Evolutionary conservation across 2,113 vertebrate genomes (phyloP).

Genomic region (Carassius gibelio): DNA sequence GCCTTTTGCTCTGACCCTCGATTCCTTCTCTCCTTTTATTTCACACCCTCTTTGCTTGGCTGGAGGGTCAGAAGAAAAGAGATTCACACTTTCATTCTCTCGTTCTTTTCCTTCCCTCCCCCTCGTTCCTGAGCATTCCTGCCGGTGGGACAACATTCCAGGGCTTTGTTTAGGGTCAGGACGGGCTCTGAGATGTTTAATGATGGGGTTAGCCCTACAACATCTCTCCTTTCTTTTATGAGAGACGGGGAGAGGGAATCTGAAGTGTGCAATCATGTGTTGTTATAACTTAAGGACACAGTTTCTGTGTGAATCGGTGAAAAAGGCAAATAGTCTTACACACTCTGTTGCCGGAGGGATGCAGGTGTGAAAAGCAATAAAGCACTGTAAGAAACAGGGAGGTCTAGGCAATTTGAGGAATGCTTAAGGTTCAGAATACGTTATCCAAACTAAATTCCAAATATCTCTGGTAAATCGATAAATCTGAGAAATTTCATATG

Average conservation of each 20-base stretch:
- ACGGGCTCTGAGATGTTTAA: conserved; percentile 56
- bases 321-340: conserved; percentile 30
- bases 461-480: background rate
- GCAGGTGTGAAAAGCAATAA: conserved; percentile 54
- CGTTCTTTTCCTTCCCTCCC: conserved; percentile 48
- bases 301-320: background rate
- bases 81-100: conserved; percentile 50
- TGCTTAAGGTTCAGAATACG: conserved; percentile 13
- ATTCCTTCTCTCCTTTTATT: conserved; percentile 52
- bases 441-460: background rate
- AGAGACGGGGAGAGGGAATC: conserved; percentile 39
- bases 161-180: conserved; percentile 58
- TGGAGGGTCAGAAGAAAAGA: conserved; percentile 43
- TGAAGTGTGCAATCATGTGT: conserved; percentile 41
- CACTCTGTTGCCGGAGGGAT: conserved; percentile 24
- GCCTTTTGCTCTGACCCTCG: conserved; percentile 29
- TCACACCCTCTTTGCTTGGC: conserved; percentile 50
- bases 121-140: conserved; percentile 66
- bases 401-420: conserved; percentile 2
- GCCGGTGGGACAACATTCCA: conserved; percentile 47
- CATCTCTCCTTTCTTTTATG: conserved; percentile 40
- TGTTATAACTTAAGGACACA: conserved; percentile 45
- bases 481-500: background rate
- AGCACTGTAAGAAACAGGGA: conserved; percentile 30
- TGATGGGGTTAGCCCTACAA: conserved; percentile 39